Percentiles rank a stretch among this genome's conserved stretches.
Evolutionary conservation across 2,113 vertebrate genomes (phyloP).

Genomic region (Arothron firmamentum): DNA sequence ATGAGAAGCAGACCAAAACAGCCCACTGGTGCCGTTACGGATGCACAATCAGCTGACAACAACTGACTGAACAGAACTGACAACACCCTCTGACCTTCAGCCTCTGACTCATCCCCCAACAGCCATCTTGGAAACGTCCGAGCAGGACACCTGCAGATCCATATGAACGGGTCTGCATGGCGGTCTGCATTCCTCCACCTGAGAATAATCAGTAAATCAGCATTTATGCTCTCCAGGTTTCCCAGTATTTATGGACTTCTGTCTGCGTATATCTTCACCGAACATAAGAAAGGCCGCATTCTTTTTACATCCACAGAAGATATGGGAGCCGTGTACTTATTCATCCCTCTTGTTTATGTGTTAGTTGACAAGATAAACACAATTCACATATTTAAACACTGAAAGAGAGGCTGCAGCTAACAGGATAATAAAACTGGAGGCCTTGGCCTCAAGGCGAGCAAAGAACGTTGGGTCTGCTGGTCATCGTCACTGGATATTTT

Average conservation of each 20-base stretch:
- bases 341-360: no score
- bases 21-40: no score
- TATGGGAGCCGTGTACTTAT: no score
- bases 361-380: no score
- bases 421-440: not conserved
- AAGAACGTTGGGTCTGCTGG: no score
- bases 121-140: conserved; percentile 18
- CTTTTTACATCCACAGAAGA: no score
- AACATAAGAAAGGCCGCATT: no score
- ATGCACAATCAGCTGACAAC: not conserved
- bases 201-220: conserved; percentile 41
- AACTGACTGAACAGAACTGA: conserved; percentile 18
- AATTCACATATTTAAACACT: not conserved
- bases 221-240: conserved; percentile 20
- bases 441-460: no score
- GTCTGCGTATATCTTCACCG: not conserved
- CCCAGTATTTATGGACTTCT: conserved; percentile 18
- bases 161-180: conserved; percentile 22
- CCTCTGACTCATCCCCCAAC: conserved; percentile 32
- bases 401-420: not conserved
- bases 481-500: no score
- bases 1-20: no score
- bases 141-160: conserved; percentile 29
- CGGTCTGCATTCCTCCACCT: conserved; percentile 35
- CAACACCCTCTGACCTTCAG: conserved; percentile 39